Conservation (phyloP, 2,888 invertebrate species). For the Notodonta ziczac region DNA sequence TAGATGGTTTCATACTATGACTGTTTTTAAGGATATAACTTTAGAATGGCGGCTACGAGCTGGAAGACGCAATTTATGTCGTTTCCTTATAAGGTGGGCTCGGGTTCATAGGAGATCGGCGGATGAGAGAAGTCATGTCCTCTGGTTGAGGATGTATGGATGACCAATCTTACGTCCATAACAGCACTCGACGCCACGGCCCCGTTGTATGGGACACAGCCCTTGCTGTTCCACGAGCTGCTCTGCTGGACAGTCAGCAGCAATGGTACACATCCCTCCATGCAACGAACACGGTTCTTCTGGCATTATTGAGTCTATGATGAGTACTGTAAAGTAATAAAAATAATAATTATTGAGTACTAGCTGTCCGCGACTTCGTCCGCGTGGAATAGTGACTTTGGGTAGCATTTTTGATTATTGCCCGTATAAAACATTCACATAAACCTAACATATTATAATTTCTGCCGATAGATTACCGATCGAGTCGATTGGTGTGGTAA, state of each 20-base stretch:
- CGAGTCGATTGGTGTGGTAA: too few relatives aligned
- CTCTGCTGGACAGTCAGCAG: constrained; percentile 52
- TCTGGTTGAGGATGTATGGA: neutral
- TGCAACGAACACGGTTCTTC: constrained; percentile 40
- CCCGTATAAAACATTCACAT: too few relatives aligned
- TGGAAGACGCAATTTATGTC: too few relatives aligned
- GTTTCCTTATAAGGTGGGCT: too few relatives aligned
- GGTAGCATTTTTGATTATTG: too few relatives aligned
- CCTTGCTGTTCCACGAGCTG: constrained; percentile 37
- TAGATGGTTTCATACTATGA: too few relatives aligned
- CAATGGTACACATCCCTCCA: constrained; percentile 60
- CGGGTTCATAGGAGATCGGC: too few relatives aligned
- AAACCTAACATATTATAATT: too few relatives aligned
- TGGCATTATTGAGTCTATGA: constrained; percentile 46
- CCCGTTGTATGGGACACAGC: constrained; percentile 54
- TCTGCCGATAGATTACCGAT: too few relatives aligned
- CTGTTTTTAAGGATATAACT: too few relatives aligned
- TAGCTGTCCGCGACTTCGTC: too few relatives aligned
- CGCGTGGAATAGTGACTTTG: neutral
- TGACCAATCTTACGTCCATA: constrained; percentile 50
- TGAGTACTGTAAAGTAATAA: constrained; percentile 42
- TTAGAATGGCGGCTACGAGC: too few relatives aligned
- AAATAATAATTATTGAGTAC: neutral
- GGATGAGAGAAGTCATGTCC: neutral
- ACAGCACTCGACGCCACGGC: constrained; percentile 61